phyloP scores from a whole-genome alignment of 1,140 invertebrate species.

The Matsumurasca onukii region DNA sequence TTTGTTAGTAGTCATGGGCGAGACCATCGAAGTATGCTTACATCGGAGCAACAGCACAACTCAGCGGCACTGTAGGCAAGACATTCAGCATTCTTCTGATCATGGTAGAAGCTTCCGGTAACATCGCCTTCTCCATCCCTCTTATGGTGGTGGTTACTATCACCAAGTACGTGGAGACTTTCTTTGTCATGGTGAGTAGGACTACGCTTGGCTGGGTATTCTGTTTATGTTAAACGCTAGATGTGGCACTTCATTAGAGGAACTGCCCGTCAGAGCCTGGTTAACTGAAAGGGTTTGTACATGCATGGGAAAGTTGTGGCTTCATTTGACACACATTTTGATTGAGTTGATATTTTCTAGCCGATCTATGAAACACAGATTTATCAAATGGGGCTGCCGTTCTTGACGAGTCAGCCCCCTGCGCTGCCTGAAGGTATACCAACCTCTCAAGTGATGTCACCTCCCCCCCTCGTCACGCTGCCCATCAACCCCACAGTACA shows the following conservation, averaged over 20 bases:
- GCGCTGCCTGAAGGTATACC: slow-evolving; percentile 33
- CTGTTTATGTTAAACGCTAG: background rate
- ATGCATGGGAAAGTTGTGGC: too few species aligned
- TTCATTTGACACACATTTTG: too few species aligned
- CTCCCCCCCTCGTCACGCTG: slow-evolving; percentile 58
- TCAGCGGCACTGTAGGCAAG: slow-evolving; percentile 98
- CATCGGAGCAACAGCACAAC: slow-evolving; percentile 90
- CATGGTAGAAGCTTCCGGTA: slow-evolving; percentile 93
- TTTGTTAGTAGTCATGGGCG: slow-evolving; percentile 47
- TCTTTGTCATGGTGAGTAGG: slow-evolving; percentile 83
- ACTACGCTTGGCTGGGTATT: background rate
- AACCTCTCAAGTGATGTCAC: slow-evolving; percentile 35
- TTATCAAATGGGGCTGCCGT: slow-evolving; percentile 80
- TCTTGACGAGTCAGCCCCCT: slow-evolving; percentile 47
- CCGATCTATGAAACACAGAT: slow-evolving; percentile 96
- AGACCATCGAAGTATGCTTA: slow-evolving; percentile 95
- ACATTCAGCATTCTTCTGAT: slow-evolving; percentile 94
- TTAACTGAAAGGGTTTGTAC: too few species aligned
- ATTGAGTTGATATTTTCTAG: slow-evolving; percentile 50
- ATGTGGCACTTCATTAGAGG: slow-evolving; percentile 4
- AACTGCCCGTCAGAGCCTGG: background rate
- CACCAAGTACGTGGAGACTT: slow-evolving; percentile 96
- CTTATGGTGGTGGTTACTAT: slow-evolving; percentile 89
- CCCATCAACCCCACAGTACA: slow-evolving; percentile 79
- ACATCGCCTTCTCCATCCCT: slow-evolving; percentile 86